Percentiles rank a stretch among this genome's conserved stretches.
Conservation (phyloP, 2,888 invertebrate genomes). For the Hirtodrosophila confusa region DNA sequence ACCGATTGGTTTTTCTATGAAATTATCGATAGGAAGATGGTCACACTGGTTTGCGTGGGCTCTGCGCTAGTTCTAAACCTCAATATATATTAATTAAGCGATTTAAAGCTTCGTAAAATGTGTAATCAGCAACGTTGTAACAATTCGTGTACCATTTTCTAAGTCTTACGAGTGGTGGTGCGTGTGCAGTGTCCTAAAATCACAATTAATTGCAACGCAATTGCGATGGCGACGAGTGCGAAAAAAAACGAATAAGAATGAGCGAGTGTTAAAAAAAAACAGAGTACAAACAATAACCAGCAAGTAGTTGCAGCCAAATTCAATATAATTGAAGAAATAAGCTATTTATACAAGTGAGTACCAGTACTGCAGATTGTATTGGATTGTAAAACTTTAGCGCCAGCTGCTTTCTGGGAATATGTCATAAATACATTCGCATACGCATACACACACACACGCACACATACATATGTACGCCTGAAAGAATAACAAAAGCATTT, state of each 20-base stretch:
- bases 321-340: conserved; percentile 29
- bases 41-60: conserved; percentile 26
- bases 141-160: conserved; percentile 4
- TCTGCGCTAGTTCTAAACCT: conserved; percentile 40
- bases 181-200: conserved; percentile 18
- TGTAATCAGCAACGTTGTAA: conserved; percentile 25
- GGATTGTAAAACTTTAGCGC: conserved; percentile 14
- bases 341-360: conserved; percentile 42
- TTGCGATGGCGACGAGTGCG: conserved; percentile 64
- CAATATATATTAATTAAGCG: conserved; percentile 39
- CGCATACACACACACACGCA: conserved; percentile 8
- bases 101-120: conserved; percentile 33
- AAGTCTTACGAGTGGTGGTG: conserved; percentile 10
- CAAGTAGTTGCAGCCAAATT: conserved; percentile 29
- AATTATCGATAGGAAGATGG: conserved; percentile 33
- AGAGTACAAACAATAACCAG: conserved; percentile 30
- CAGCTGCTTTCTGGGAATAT: conserved; percentile 59
- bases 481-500: conserved; percentile 66
- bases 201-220: conserved; percentile 64
- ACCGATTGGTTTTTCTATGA: conserved; percentile 12
- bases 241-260: conserved; percentile 39
- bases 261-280: conserved; percentile 54
- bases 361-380: conserved; percentile 9
- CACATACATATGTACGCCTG: conserved; percentile 7
- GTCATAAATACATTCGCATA: conserved; percentile 15